phyloP scores from a whole-genome alignment of 2,113 vertebrate genomes.

The Hassar affinis region DNA sequence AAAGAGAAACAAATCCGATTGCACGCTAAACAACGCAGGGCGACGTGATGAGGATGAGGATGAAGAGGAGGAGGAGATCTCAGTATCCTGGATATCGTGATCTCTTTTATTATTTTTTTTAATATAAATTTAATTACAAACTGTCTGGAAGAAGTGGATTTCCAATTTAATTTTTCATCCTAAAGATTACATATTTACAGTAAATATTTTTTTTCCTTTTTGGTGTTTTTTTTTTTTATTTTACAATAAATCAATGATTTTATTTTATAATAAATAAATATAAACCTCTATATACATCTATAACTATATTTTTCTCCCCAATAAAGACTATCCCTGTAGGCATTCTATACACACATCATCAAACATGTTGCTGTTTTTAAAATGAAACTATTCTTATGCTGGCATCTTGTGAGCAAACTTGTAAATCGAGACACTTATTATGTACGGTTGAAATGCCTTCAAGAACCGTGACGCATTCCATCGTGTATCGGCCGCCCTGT shows the following conservation, averaged over 20 bases:
- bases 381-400: neutral
- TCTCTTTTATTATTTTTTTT: neutral
- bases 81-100: neutral
- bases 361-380: neutral
- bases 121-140: neutral
- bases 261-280: no score
- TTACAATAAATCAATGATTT: no score
- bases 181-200: no score
- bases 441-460: neutral
- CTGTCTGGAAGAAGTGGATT: no score
- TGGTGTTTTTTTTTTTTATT: no score
- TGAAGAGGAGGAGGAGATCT: no score
- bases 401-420: neutral
- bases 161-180: no score
- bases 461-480: neutral
- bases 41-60: no score
- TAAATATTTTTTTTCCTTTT: no score
- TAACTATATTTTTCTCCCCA: no score
- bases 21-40: no score
- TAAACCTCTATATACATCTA: no score
- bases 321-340: fast-evolving
- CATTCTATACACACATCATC: neutral
- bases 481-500: neutral
- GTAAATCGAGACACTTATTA: neutral
- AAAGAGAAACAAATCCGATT: neutral